Evolutionary conservation across 2,888 invertebrate genomes (phyloP).

Genomic region (Siphonodentalium dalli): DNA sequence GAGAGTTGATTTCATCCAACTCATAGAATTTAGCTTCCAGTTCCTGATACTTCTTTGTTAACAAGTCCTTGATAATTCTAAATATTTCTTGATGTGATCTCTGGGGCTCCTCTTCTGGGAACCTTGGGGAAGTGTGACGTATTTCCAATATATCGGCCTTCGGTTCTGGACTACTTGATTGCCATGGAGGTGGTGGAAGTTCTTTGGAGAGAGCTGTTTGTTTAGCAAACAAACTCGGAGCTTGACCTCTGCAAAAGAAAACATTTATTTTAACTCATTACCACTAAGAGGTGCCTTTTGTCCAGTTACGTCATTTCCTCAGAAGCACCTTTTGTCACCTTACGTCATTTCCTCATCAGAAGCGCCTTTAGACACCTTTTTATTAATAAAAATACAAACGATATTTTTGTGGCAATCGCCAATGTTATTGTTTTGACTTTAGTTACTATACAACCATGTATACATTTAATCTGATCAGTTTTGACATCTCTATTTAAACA

Average conservation of each 20-base stretch:
- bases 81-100: constrained; percentile 45
- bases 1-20: constrained; percentile 59
- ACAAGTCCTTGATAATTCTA: constrained; percentile 50
- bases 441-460: too few species aligned
- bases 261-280: too few species aligned
- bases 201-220: constrained; percentile 1
- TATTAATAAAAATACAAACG: too few species aligned
- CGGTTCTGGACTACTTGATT: constrained; percentile 13
- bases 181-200: not conserved
- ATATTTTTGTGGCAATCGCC: too few species aligned
- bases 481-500: too few species aligned
- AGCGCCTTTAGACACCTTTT: too few species aligned
- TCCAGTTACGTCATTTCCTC: too few species aligned
- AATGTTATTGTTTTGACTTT: too few species aligned
- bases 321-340: too few species aligned
- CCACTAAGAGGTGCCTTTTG: too few species aligned
- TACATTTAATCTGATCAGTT: too few species aligned
- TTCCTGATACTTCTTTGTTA: constrained; percentile 50
- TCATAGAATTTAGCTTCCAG: constrained; percentile 57
- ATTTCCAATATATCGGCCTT: constrained; percentile 1
- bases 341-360: too few species aligned
- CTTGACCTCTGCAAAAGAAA: constrained; percentile 48
- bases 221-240: constrained; percentile 51
- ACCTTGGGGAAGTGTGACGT: constrained; percentile 27
- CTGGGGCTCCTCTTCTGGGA: constrained; percentile 30